phyloP scores from a whole-genome alignment of 2,113 vertebrate genomes.

The Bubo blakistoni region DNA sequence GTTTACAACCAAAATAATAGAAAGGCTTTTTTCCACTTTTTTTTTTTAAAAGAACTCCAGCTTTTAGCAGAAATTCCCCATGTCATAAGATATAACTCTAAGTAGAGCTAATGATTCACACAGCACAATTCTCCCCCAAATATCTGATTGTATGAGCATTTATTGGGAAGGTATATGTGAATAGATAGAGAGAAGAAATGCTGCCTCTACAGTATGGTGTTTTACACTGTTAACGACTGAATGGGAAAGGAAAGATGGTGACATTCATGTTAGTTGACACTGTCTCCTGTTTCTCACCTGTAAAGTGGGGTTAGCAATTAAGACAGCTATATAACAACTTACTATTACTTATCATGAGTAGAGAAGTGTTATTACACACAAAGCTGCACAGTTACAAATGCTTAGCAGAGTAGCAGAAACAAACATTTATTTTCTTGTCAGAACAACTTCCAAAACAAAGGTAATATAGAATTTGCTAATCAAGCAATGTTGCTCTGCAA shows the following conservation, averaged over 20 bases:
- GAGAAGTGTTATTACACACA: neutral
- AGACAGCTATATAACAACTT: neutral
- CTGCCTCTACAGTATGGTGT: neutral
- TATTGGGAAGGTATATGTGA: neutral
- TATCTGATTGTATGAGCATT: neutral
- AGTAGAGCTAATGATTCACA: neutral
- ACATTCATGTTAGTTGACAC: neutral
- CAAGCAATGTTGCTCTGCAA: neutral
- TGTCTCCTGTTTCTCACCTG: neutral
- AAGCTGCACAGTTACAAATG: neutral
- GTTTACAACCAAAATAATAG: neutral
- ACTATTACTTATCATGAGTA: neutral
- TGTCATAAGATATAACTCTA: neutral
- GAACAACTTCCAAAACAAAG: neutral
- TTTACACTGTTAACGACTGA: neutral
- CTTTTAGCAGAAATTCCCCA: neutral
- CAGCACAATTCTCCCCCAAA: neutral
- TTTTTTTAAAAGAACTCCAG: neutral
- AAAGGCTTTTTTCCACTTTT: neutral
- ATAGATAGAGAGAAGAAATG: neutral
- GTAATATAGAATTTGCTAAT: neutral
- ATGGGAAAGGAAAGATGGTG: neutral
- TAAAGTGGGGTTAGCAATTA: neutral
- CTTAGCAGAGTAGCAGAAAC: neutral
- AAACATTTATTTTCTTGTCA: neutral